Evolutionary conservation across 2,888 invertebrate genomes (phyloP).

Genomic region (Synergus gifuensis): DNA sequence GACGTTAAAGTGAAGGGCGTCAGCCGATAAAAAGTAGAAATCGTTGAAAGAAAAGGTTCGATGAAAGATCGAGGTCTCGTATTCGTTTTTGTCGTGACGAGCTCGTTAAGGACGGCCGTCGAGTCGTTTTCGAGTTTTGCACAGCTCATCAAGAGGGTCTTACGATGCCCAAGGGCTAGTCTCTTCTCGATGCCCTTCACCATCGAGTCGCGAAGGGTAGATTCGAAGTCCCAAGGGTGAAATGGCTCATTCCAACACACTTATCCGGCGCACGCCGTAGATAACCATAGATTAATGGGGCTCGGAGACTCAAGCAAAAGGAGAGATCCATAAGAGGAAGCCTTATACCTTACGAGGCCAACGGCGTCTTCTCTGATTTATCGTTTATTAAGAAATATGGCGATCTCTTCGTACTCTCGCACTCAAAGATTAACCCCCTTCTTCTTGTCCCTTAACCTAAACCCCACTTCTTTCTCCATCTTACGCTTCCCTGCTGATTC

Average conservation of each 20-base stretch:
- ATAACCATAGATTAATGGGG: conserved; percentile 78
- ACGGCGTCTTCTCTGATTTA: conserved; percentile 73
- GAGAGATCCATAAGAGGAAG: conserved; percentile 65
- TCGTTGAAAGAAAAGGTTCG: neutral
- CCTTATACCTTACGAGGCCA: conserved; percentile 53
- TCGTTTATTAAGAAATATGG: conserved; percentile 78
- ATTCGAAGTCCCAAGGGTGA: conserved; percentile 76
- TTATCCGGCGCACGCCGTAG: conserved; percentile 76
- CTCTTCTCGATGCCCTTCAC: conserved; percentile 59
- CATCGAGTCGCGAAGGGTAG: conserved; percentile 53
- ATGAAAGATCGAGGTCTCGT: neutral
- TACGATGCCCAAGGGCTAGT: conserved; percentile 71
- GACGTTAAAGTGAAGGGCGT: neutral
- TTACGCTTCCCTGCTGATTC: neutral
- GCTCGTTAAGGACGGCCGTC: conserved; percentile 60
- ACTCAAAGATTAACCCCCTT: conserved; percentile 72
- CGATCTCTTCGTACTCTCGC: conserved; percentile 63
- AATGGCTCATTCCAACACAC: conserved; percentile 77
- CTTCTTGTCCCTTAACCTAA: conserved; percentile 24
- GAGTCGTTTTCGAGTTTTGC: conserved; percentile 65
- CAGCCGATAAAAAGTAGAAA: neutral
- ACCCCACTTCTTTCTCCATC: neutral
- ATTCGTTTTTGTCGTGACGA: conserved; percentile 59
- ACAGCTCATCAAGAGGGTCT: conserved; percentile 68
- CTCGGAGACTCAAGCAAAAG: conserved; percentile 67